Base-by-base conservation (phyloP, 2,113 vertebrate species). In the Sialia sialis region DNA sequence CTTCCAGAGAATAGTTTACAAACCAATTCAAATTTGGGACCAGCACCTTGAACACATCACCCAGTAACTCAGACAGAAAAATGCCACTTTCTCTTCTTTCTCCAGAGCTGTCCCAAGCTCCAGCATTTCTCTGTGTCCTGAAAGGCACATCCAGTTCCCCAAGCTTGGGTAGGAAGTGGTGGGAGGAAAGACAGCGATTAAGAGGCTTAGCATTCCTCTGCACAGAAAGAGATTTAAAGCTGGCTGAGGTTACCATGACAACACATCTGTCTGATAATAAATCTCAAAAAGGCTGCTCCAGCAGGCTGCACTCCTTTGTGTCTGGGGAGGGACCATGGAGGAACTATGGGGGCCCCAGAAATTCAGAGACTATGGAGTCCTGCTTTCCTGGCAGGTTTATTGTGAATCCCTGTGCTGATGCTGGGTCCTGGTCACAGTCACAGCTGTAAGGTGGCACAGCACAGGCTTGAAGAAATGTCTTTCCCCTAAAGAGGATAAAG, bases 241-340 rank as follows among this genome's bases (percentile, higher is more conserved):
- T 94, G 86, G 48, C 87, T 93, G 44, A 59, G 63, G 96, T 98
- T 97, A 93, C 97, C 93, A 97, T 97, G 95, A 87, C 89, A 8
- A 97, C 95, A 96, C 94, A 96, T 95, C 93, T 97, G 96, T 51
- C 94, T 93, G 91, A 88, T 52, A 92, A 93, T 84, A 96, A 97
- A 94, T 89, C 93, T 96, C 79, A 25, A 95, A 93, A 89, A 93
- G 25, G 70, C 77, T 76, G 62, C 41, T 91, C 59, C 58, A 68
- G 89, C 85, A 95, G 67, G 52, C 88, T 82, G 58, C 74, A 60
- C 77, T 51, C 22, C 46, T 95, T 92, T 93, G 68, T 91, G 55
- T 29, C 21, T 0, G 0, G 34, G 46, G 34, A 92, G 34, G 30
- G 43, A 88, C n/a, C 7, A 10, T 15, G 44, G n/a, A 84, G 23